These are phyloP conservation scores for Colistium nudipinnis DNA, from an alignment of 2,113 vertebrate species.

Conservation along the genomic window DNA sequence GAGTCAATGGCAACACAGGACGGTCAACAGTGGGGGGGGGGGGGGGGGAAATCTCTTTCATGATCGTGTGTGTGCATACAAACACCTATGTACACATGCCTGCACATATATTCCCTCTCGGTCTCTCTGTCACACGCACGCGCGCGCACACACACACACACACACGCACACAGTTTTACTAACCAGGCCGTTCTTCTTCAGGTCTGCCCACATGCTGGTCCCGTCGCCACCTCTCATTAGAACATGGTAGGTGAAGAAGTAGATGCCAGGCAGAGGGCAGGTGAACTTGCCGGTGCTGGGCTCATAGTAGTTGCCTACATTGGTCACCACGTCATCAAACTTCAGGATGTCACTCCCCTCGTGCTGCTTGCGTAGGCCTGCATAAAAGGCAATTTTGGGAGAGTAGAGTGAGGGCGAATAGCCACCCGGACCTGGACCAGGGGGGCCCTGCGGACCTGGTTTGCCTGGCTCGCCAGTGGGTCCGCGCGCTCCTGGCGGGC, in stretches of 20 bases:
- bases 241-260: slow-evolving; percentile 98
- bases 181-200: slow-evolving; percentile 96
- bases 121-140: background rate
- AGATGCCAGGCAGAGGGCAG: slow-evolving; percentile 94
- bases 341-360: slow-evolving; percentile 93
- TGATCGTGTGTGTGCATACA: slow-evolving; percentile 49
- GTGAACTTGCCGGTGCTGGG: slow-evolving; percentile 96
- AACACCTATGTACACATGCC: slow-evolving; percentile 25
- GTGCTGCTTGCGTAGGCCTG: slow-evolving; percentile 92
- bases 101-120: no score
- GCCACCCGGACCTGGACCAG: slow-evolving; percentile 89
- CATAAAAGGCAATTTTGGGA: slow-evolving; percentile 96
- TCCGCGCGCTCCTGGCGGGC: slow-evolving; percentile 87
- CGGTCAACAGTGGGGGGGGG: slow-evolving; percentile 30
- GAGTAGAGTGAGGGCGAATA: slow-evolving; percentile 90
- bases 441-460: slow-evolving; percentile 89
- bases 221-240: slow-evolving; percentile 97
- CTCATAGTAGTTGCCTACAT: slow-evolving; percentile 97
- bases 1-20: slow-evolving; percentile 53
- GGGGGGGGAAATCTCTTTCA: slow-evolving; percentile 21
- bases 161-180: slow-evolving; percentile 52
- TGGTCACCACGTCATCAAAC: slow-evolving; percentile 97
- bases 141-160: slow-evolving; percentile 12
- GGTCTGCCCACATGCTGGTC: slow-evolving; percentile 97
- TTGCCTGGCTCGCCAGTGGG: slow-evolving; percentile 91